A percentile compares a stretch with the other conserved stretches of the same genome.
phyloP scores from a whole-genome alignment of 2,797 vertebrate species.

The Kryptopterus vitreolus region DNA sequence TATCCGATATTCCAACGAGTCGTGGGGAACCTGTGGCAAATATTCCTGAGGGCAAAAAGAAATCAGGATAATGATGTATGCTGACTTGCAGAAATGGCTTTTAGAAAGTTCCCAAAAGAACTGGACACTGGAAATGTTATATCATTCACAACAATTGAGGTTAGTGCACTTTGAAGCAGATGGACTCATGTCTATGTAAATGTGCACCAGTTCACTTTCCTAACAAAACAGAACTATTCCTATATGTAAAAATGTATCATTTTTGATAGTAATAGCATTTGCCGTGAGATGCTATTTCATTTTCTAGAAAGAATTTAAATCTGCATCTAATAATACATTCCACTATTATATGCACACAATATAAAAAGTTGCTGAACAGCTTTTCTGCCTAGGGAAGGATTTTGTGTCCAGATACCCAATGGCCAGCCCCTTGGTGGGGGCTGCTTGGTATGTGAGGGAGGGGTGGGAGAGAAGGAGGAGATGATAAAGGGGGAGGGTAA shows the following conservation, averaged over 20 bases:
- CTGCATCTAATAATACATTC: neutral
- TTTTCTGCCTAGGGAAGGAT: neutral
- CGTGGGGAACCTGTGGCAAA: no score
- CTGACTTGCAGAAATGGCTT: neutral
- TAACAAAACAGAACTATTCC: no score
- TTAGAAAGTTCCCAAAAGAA: neutral
- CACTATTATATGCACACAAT: neutral
- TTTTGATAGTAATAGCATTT: no score
- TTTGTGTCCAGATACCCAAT: slow-evolving; percentile 15
- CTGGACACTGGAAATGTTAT: neutral
- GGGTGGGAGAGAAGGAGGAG: slow-evolving; percentile 58
- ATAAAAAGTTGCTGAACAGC: neutral
- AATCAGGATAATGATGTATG: neutral
- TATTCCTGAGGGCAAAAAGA: neutral
- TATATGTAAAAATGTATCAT: no score
- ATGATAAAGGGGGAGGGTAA: slow-evolving; percentile 67
- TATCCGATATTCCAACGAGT: no score
- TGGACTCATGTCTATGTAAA: neutral
- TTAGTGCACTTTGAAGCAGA: neutral
- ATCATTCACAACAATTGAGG: neutral
- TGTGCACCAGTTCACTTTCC: neutral
- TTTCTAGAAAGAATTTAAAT: neutral
- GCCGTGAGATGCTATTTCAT: neutral
- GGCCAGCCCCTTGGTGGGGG: slow-evolving; percentile 45
- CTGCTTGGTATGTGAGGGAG: slow-evolving; percentile 49